Base-by-base conservation (phyloP, 1,140 invertebrate genomes). In the Pseudomyrmex pallidus region DNA sequence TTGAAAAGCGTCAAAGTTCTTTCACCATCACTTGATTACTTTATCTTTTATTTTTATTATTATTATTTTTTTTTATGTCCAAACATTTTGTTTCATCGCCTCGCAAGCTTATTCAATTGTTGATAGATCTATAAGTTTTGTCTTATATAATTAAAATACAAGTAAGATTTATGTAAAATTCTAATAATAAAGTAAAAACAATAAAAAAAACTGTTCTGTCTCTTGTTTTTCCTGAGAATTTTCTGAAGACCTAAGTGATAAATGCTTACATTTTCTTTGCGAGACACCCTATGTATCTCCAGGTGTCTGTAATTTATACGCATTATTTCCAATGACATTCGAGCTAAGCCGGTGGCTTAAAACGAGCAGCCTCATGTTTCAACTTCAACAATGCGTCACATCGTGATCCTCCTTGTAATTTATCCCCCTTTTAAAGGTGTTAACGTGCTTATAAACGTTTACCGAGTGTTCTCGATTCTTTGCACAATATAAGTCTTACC, bases 311-410 rank as follows among this genome's bases (percentile, higher is more conserved):
- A 74, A 74, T 77, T 46, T 46, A 22, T 17, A 68, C 50, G 25
- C 17, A 68, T 77, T 68, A 77, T 25, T n/a, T 68, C 10, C 50
- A 44, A 46, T 12, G 17, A 8, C 22, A 13, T 52, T 52, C 12
- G 1, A 1, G 48, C 8, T 35, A 17, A 48, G 67, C 22, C 12
- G 2, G 7, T 44, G 35, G 13, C 13, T 77, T 22, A 20, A 77
- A 68, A 56, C 35, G 13, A 77, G 9, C 50, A 20, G 8, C 12
- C 13, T 17, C 35, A 77, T 57, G 67, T 77, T 56, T 77, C 12
- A 77, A 25, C 64, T 66, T 56, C 12, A 12, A 15, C 12, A 67
- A 15, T 5, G 74, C n/a, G 22, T 15, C 44, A 20, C 48, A 1
- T 12, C 9, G 17, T 8, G 44, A 46, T 17, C 50, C 17, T 68